Conservation (phyloP, 2,113 vertebrate genomes). For the Phylloscopus whistleri region DNA sequence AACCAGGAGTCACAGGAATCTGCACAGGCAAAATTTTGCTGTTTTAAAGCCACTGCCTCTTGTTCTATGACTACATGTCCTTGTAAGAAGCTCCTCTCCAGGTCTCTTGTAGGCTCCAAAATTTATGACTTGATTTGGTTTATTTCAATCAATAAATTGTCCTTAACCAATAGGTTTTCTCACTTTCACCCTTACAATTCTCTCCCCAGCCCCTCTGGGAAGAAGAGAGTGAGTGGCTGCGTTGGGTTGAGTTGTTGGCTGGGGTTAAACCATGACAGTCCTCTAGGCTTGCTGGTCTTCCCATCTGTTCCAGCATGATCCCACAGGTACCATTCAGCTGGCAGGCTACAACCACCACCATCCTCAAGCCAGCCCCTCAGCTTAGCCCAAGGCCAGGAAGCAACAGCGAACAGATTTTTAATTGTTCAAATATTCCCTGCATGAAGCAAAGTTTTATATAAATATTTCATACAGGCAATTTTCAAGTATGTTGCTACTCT, state of each 20-base stretch:
- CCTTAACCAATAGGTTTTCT: neutral
- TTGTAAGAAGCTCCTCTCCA: neutral
- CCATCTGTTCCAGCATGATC: neutral
- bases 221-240: neutral
- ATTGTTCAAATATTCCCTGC: neutral
- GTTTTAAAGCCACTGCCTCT: neutral
- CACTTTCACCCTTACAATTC: neutral
- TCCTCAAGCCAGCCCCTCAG: neutral
- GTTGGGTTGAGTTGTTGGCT: neutral
- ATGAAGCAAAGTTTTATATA: neutral
- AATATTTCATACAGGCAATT: neutral
- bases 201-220: too few relatives aligned
- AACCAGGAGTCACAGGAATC: neutral
- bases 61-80: neutral
- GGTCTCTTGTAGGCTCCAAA: neutral
- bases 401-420: neutral
- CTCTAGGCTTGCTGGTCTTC: neutral
- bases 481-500: neutral
- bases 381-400: neutral
- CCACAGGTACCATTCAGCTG: neutral
- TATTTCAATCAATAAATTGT: neutral
- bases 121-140: neutral
- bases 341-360: neutral
- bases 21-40: neutral
- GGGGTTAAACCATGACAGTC: neutral